These are phyloP conservation scores for Phthorimaea operculella DNA, from an alignment of 1,140 invertebrate genomes.

Conservation along the genomic window DNA sequence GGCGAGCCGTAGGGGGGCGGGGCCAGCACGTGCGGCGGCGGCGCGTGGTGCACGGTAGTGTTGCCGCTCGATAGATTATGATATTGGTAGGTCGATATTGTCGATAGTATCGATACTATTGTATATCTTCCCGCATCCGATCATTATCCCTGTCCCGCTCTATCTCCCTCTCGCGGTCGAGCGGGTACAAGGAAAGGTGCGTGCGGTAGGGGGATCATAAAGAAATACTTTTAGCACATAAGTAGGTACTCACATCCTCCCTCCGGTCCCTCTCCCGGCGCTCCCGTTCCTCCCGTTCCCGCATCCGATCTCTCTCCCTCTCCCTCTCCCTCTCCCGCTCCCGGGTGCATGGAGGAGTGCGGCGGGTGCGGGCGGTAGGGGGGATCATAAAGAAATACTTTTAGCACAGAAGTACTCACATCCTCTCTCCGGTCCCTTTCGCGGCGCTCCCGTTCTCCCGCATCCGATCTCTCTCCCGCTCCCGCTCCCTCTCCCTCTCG, in stretches of 20 bases:
- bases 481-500: no score
- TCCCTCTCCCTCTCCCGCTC: slow-evolving; percentile 28
- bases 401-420: slow-evolving; percentile 23
- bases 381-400: no score
- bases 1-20: slow-evolving; percentile 45
- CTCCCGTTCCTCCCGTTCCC: slow-evolving; percentile 28
- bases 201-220: slow-evolving; percentile 30
- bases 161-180: slow-evolving; percentile 27
- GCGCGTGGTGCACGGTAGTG: slow-evolving; percentile 38
- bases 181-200: slow-evolving; percentile 37
- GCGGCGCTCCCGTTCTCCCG: slow-evolving; percentile 42
- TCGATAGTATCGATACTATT: no score
- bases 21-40: slow-evolving; percentile 29
- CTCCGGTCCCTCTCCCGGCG: no score
- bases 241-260: slow-evolving; percentile 20
- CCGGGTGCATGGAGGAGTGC: slow-evolving; percentile 36
- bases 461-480: slow-evolving; percentile 29
- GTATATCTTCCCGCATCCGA: slow-evolving; percentile 30
- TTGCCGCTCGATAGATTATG: no score
- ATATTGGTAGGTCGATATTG: no score
- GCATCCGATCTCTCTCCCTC: no score
- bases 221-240: no score
- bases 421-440: slow-evolving; percentile 44
- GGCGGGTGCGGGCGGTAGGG: slow-evolving; percentile 33
- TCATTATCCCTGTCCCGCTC: slow-evolving; percentile 35